Conservation (phyloP, 2,888 invertebrate species). For the Plagiodera versicolora region DNA sequence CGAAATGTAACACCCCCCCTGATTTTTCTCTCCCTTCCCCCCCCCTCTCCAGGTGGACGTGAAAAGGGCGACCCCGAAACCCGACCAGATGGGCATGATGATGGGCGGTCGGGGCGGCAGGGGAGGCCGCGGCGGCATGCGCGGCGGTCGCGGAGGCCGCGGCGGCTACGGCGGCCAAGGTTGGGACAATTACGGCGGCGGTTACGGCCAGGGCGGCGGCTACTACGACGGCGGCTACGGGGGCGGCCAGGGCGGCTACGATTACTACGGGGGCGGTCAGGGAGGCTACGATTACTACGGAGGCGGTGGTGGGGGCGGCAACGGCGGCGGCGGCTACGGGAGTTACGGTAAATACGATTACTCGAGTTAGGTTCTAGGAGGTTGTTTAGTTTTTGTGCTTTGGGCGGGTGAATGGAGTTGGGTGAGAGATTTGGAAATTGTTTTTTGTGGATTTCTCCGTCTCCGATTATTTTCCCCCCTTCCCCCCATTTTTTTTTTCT, state of each 20-base stretch:
- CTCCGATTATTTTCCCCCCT: neutral
- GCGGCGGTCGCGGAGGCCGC: constrained; percentile 70
- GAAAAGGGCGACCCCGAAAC: constrained; percentile 91
- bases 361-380: constrained; percentile 69
- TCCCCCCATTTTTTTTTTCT: neutral
- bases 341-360: constrained; percentile 81
- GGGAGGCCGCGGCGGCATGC: constrained; percentile 68
- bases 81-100: constrained; percentile 66
- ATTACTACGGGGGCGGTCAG: constrained; percentile 66
- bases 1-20: too few species aligned
- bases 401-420: constrained; percentile 23
- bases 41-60: constrained; percentile 74
- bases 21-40: constrained; percentile 16
- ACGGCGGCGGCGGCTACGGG: constrained; percentile 65
- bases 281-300: constrained; percentile 64
- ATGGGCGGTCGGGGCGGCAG: constrained; percentile 61
- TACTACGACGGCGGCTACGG: constrained; percentile 63
- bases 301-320: constrained; percentile 54
- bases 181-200: constrained; percentile 60
- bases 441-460: neutral
- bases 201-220: constrained; percentile 32
- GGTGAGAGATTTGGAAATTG: constrained; percentile 3
- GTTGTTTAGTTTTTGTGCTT: constrained; percentile 13
- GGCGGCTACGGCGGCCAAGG: constrained; percentile 61
- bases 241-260: constrained; percentile 56